phyloP scores from a whole-genome alignment of 2,888 invertebrate species.

The Cynaeus angustus region DNA sequence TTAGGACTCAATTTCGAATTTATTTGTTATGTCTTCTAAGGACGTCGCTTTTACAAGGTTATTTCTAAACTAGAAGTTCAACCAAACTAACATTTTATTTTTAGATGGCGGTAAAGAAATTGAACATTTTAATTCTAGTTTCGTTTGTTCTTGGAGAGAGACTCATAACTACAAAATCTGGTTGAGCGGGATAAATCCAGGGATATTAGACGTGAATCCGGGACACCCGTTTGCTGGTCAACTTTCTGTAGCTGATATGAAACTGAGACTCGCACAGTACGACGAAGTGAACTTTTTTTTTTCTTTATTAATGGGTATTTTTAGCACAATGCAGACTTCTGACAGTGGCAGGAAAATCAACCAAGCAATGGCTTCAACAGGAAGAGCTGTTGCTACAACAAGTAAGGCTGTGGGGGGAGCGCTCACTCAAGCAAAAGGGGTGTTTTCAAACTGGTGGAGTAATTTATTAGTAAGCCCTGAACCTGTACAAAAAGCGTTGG shows the following conservation, averaged over 20 bases:
- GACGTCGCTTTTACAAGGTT: slow-evolving; percentile 84
- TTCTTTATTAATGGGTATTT: slow-evolving; percentile 51
- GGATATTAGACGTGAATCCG: slow-evolving; percentile 81
- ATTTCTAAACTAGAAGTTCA: background rate
- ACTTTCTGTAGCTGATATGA: slow-evolving; percentile 95
- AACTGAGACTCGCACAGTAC: slow-evolving; percentile 91
- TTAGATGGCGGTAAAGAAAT: slow-evolving; percentile 86
- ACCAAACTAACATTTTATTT: slow-evolving; percentile 54
- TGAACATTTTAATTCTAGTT: slow-evolving; percentile 91
- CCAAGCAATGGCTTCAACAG: slow-evolving; percentile 93
- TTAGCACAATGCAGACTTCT: slow-evolving; percentile 94
- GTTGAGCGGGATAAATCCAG: slow-evolving; percentile 79
- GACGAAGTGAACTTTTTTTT: slow-evolving; percentile 63
- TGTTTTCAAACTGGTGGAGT: slow-evolving; percentile 91
- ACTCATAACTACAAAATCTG: slow-evolving; percentile 94
- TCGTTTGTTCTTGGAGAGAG: slow-evolving; percentile 88
- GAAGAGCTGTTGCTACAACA: slow-evolving; percentile 89
- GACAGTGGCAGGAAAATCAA: slow-evolving; percentile 95
- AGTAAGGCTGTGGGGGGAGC: slow-evolving; percentile 87
- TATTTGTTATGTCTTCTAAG: slow-evolving; percentile 88
- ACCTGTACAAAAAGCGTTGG: slow-evolving; percentile 61
- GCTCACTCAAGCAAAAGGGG: slow-evolving; percentile 90
- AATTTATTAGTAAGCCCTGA: slow-evolving; percentile 76
- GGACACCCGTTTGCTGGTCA: slow-evolving; percentile 97
- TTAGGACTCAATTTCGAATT: slow-evolving; percentile 93